Evolutionary conservation across 2,888 invertebrate species (phyloP).

Genomic region (Drosophila prolongata): DNA sequence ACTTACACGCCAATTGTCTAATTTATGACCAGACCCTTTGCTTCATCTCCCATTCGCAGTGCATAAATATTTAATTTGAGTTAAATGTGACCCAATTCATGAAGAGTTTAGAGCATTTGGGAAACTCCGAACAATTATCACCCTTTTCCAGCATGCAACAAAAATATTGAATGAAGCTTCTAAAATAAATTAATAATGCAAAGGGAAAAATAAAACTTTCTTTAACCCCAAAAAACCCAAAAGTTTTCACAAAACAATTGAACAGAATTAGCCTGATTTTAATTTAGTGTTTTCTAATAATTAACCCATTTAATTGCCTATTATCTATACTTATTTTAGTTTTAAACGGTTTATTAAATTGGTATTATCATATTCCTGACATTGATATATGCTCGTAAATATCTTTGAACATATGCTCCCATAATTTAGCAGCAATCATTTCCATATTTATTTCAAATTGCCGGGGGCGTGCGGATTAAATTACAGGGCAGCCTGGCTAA

Average conservation of each 20-base stretch:
- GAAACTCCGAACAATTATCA: neutral
- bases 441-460: conserved; percentile 12
- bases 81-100: conserved; percentile 12
- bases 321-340: too few relatives aligned
- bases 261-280: neutral
- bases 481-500: conserved; percentile 9
- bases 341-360: neutral
- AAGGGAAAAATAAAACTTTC: too few relatives aligned
- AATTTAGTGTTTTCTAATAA: too few relatives aligned
- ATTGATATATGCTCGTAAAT: neutral
- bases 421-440: conserved; percentile 3
- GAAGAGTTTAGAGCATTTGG: neutral
- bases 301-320: too few relatives aligned
- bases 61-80: conserved; percentile 32
- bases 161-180: neutral
- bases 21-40: conserved; percentile 24
- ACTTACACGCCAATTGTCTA: conserved; percentile 45
- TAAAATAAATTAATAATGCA: neutral
- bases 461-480: neutral
- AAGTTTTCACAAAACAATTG: neutral
- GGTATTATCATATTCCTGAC: neutral
- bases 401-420: neutral
- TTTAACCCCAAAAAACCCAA: too few relatives aligned
- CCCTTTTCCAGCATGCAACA: conserved; percentile 2
- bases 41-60: conserved; percentile 17